Base-by-base conservation (phyloP, 2,888 invertebrate genomes). In the Acanthosepion lycidas region DNA sequence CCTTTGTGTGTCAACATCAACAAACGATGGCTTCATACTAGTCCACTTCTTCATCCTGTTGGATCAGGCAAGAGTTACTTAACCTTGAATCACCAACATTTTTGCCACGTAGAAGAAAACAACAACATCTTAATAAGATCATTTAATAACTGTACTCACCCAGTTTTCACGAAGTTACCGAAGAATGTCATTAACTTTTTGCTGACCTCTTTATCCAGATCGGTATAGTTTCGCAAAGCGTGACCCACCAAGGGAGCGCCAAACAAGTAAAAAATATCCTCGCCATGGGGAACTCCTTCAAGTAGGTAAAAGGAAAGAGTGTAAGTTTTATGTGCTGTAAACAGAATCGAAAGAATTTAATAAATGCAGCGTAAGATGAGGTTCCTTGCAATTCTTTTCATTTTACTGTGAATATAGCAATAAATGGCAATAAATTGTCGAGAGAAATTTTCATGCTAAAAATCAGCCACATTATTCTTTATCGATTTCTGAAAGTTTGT, bases 221-320 rank as follows among this genome's bases (percentile, higher is more conserved):
- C 93, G 0, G 95, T 95, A 93, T 96, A 96, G 42, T 95, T 95
- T 93, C 95, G 95, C 9, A 94, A 48, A 0, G 94, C 94, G 33
- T 96, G 95, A 49, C 96, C 96, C 48, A 95, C 95, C n/a, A 96
- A 53, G 8, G 96, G 96, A 15, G 95, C 95, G 2, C 96, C 96
- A 93, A 96, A 96, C 33, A 96, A 92, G 94, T 96, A 96, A 94
- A 96, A 96, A n/a, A 96, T 95, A 94, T 96, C 96, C 20, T 95
- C 93, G 0, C 96, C 96, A 92, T 96, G 96, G 18, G 96, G 96
- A 15, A 96, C 95, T 48, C 96, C 96, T 96, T 94, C 4, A 33
- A 91, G 28, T 64, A 94, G 51, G 51, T 42, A 42, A 42, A 23
- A 48, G 93, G 42, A 94, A 18, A 94, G 26, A 59, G 3, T 42